Conservation (phyloP, 2,113 vertebrate genomes). For the Sapajus apella region DNA sequence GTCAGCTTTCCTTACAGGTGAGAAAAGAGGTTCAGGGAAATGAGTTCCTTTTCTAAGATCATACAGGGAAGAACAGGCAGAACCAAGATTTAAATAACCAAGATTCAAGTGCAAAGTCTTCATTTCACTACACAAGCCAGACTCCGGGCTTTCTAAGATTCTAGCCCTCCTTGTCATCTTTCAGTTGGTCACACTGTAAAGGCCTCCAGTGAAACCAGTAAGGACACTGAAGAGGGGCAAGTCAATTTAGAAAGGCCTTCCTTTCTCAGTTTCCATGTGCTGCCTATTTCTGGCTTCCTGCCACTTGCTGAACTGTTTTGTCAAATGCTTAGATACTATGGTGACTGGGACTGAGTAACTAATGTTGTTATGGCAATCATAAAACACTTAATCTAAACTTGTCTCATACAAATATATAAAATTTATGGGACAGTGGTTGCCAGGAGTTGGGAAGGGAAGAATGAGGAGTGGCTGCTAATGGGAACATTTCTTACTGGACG, state of each 20-base stretch:
- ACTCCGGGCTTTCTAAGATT: background rate
- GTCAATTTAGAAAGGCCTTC: background rate
- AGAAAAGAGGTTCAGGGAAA: background rate
- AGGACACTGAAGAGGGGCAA: background rate
- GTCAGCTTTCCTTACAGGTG: background rate
- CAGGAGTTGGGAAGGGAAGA: background rate
- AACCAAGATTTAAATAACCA: background rate
- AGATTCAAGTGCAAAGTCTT: background rate
- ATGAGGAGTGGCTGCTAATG: background rate
- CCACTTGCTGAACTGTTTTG: constrained; percentile 22
- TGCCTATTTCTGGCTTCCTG: constrained; percentile 18
- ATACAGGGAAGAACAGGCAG: background rate
- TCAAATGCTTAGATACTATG: constrained; percentile 42
- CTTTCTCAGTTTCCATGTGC: background rate
- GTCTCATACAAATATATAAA: background rate
- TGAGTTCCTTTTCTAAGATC: background rate
- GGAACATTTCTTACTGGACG: background rate
- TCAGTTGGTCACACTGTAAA: background rate
- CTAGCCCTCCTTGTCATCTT: background rate
- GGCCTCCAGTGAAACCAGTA: background rate
- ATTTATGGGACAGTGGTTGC: background rate
- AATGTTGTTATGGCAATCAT: constrained; percentile 2
- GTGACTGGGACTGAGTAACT: constrained; percentile 26
- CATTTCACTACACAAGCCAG: background rate
- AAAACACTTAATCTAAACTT: constrained; percentile 28